Base-by-base conservation (phyloP, 2,797 vertebrate species). In the Mus caroli region DNA sequence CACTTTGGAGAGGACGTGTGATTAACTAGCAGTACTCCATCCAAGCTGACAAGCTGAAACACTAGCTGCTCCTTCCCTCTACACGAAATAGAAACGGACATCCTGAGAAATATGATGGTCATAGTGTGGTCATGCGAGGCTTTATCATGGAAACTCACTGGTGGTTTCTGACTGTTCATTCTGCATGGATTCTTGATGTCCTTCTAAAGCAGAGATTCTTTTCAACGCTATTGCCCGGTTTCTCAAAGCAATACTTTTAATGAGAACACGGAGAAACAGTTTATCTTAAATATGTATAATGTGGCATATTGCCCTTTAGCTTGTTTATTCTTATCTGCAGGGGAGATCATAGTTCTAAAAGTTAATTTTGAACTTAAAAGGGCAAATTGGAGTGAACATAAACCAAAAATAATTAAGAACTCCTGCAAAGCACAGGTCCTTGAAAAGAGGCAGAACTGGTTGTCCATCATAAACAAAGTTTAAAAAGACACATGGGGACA, bases 11-110 rank as follows among this genome's bases (percentile, higher is more conserved):
- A 92, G 92, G 34, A 37, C 90, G 93, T 92, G 86, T 94, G 75
- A 83, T 96, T 96, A 91, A 95, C 96, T 95, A 92, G 92, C 78
- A 86, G 46, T n/a, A 86, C 73, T 88, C 40, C 43, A 24, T 93
- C 37, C 24, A 87, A 80, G 84, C 75, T 93, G 88, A 85, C 82
- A 91, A 90, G 43, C 69, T 10, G 92, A 62, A 64, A 60, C 8
- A 31, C 20, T 62, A 40, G 87, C 54, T 50, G 84, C 43, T 88
- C 91, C 62, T 52, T 60, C 77, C 93, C 83, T 91, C 56, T 89
- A 77, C 62, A 95, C 96, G 96, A 96, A 96, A 88, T 19, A 97
- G 85, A 91, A 96, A 91, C 56, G 62, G 86, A 56, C 91, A 75
- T 83, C n/a, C 24, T 28, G 15, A 89, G 84, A 94, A 96, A 85